A percentile compares a stretch with the other conserved stretches of the same genome.
Evolutionary conservation across 1,140 invertebrate species (phyloP).

Genomic region (Rhynchophorus ferrugineus): DNA sequence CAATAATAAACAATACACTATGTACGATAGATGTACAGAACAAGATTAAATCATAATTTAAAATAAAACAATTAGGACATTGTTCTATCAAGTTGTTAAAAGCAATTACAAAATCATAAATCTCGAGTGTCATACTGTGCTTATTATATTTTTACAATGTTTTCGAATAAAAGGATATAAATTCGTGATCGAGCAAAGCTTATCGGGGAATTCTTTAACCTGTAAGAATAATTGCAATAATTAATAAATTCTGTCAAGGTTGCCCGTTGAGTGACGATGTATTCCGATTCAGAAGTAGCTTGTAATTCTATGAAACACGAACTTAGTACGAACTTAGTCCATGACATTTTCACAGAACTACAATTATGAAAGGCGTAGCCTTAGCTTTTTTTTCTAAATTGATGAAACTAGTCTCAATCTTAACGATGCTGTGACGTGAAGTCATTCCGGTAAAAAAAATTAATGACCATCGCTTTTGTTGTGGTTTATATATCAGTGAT

Average conservation of each 20-base stretch:
- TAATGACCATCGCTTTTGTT: too few relatives aligned
- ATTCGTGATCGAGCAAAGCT: constrained; percentile 13
- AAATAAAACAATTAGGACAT: neutral
- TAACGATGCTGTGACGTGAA: constrained; percentile 2
- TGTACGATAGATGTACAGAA: neutral
- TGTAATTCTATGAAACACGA: constrained; percentile 15
- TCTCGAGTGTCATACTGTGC: constrained; percentile 12
- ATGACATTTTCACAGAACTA: constrained; percentile 21
- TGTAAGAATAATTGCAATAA: constrained; percentile 18
- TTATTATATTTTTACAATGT: constrained; percentile 13
- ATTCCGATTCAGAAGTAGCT: constrained; percentile 18
- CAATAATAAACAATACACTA: neutral
- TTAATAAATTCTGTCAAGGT: constrained; percentile 20
- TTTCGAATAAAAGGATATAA: constrained; percentile 8
- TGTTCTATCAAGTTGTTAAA: constrained; percentile 2
- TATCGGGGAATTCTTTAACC: constrained; percentile 15
- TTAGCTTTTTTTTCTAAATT: constrained; percentile 18
- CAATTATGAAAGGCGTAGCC: constrained; percentile 23
- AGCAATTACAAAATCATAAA: constrained; percentile 10
- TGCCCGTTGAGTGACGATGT: constrained; percentile 9
- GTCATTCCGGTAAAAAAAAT: neutral
- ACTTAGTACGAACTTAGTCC: constrained; percentile 18
- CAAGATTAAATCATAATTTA: neutral
- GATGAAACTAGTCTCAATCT: constrained; percentile 16
- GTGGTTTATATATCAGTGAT: too few relatives aligned